phyloP scores from a whole-genome alignment of 2,113 vertebrate genomes.

The Falco punctatus region DNA sequence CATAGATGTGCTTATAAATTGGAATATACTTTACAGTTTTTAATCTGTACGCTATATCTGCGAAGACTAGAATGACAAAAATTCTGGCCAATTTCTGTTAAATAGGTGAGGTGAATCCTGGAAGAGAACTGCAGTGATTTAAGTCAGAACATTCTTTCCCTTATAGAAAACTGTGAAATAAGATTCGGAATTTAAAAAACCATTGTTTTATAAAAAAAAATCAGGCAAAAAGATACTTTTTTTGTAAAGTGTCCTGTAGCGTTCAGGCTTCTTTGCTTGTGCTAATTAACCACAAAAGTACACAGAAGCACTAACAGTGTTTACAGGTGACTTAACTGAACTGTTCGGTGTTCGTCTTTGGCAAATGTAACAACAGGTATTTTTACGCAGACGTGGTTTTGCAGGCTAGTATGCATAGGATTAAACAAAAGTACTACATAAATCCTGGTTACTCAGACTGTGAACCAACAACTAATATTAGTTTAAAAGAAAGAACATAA shows the following conservation, averaged over 20 bases:
- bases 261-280: neutral
- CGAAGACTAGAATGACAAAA: neutral
- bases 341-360: no score
- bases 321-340: neutral
- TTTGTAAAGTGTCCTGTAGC: neutral
- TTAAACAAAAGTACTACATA: neutral
- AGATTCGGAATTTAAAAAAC: neutral
- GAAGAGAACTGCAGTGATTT: neutral
- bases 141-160: neutral
- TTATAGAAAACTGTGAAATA: neutral
- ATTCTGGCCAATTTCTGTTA: neutral
- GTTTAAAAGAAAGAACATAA: neutral
- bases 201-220: neutral
- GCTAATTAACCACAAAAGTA: neutral
- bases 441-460: neutral
- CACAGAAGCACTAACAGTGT: accelerated
- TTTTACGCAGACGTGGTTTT: neutral
- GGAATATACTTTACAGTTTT: neutral
- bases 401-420: accelerated
- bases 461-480: neutral
- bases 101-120: neutral
- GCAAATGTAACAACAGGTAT: accelerated
- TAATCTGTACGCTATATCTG: neutral
- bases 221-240: neutral
- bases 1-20: neutral